phyloP scores from a whole-genome alignment of 2,113 vertebrate genomes.

The Cyanistes caeruleus region DNA sequence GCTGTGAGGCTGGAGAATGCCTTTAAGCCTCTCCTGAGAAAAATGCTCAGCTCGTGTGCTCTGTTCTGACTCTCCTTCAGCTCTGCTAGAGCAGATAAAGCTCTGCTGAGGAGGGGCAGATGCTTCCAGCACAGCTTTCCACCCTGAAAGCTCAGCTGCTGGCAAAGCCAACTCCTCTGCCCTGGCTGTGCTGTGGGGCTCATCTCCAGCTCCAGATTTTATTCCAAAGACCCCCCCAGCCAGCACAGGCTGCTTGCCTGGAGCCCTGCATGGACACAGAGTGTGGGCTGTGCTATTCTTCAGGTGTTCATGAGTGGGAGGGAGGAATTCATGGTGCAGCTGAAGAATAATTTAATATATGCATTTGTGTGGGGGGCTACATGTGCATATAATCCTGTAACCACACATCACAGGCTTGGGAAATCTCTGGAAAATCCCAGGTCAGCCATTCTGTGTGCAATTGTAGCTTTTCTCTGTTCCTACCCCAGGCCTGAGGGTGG shows the following conservation, averaged over 20 bases:
- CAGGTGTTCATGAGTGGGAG: neutral
- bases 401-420: neutral
- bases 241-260: neutral
- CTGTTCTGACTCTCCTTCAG: neutral
- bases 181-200: neutral
- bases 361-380: neutral
- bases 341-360: slow-evolving; percentile 1
- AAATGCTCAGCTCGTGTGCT: neutral
- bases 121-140: neutral
- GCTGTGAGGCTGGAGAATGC: slow-evolving; percentile 1
- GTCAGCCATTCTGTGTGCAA: neutral
- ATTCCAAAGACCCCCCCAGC: neutral
- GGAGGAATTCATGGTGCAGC: neutral
- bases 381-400: neutral
- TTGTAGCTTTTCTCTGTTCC: neutral
- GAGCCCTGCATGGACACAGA: neutral
- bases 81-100: slow-evolving; percentile 10
- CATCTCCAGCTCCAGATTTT: neutral
- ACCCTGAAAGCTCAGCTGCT: neutral
- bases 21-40: slow-evolving; percentile 11
- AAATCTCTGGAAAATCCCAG: neutral
- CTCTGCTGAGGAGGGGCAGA: neutral
- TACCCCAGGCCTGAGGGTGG: neutral
- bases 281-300: neutral
- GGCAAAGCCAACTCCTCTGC: neutral